Evolutionary conservation across 1,140 invertebrate species (phyloP), one percentile per base, ranked within the genome.

Genomic region (Vanessa tameamea): DNA sequence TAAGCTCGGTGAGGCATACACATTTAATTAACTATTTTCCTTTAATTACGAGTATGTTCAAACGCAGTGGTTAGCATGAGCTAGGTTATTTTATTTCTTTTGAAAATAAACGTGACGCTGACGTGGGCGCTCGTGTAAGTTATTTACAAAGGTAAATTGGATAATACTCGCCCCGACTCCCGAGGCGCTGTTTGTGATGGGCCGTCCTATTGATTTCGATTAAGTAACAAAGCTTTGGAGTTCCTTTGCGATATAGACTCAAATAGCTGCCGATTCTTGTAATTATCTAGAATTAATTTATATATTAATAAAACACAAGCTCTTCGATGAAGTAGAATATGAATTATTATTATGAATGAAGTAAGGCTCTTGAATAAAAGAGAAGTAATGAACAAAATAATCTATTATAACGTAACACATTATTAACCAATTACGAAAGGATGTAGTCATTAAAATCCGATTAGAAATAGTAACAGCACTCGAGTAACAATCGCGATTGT

Each of bases 401-500:
- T 31, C 13, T 13, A 14, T 15, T 4, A 31, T 37, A 37, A 15
- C 31, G 14, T 11, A 2, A 14, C n/a, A 61, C 12, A 43, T 37
- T 61, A 37, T 37, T 37, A 37, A 61, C 23, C 57, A 61, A 61
- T 37, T 61, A 12, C 12, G n/a, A n/a, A 48, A 67, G 64, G 64
- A 57, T 61, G 63, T 67, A 31, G 31, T 74, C 64, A 74, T 77
- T 77, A 77, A 71, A 76, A 68, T 23, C 53, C 51, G 69, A 78
- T 80, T 72, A 75, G 47, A 72, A 73, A 53, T 69, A 69, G 64
- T 73, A 55, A 71, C 64, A 64, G 57, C 65, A 71, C 71, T 76
- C 47, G 71, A 59, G 61, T 64, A 73, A 78, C 72, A 59, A 76
- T 69, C 59, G 23, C 73, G 76, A 80, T 78, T 79, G 76, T 75